Conservation (phyloP, 2,888 invertebrate genomes). For the Lampropteryx suffumata region DNA sequence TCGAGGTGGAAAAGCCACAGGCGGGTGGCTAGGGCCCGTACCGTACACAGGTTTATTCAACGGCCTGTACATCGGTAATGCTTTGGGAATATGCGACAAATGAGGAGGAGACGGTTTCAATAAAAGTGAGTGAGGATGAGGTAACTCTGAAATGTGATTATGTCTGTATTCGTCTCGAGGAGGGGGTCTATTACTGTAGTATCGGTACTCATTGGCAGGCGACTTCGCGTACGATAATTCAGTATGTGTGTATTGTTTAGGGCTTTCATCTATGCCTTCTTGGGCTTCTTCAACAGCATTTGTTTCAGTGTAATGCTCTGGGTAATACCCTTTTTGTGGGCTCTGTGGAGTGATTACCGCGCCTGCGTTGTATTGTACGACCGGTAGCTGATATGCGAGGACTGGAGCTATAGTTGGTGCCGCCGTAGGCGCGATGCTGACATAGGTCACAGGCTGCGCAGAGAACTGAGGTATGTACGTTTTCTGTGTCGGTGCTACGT, state of each 20-base stretch:
- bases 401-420: constrained; percentile 55
- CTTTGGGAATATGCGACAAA: constrained; percentile 67
- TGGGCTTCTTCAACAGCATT: constrained; percentile 57
- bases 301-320: constrained; percentile 52
- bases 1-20: constrained; percentile 49
- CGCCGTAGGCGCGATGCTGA: constrained; percentile 57
- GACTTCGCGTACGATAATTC: constrained; percentile 52
- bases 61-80: constrained; percentile 65
- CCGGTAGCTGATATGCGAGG: constrained; percentile 60
- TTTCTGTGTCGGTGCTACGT: constrained; percentile 55
- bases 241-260: constrained; percentile 55
- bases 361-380: constrained; percentile 53
- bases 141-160: constrained; percentile 54
- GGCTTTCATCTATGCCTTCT: constrained; percentile 51
- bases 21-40: constrained; percentile 42
- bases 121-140: constrained; percentile 63
- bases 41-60: constrained; percentile 64
- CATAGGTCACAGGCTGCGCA: constrained; percentile 51
- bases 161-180: constrained; percentile 58
- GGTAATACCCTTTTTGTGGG: constrained; percentile 55
- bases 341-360: constrained; percentile 52
- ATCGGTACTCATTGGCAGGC: constrained; percentile 50
- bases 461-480: constrained; percentile 56
- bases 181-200: constrained; percentile 61
- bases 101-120: constrained; percentile 61